phyloP scores from a whole-genome alignment of 2,113 vertebrate species.

The Ptychochromis oligacanthus region DNA sequence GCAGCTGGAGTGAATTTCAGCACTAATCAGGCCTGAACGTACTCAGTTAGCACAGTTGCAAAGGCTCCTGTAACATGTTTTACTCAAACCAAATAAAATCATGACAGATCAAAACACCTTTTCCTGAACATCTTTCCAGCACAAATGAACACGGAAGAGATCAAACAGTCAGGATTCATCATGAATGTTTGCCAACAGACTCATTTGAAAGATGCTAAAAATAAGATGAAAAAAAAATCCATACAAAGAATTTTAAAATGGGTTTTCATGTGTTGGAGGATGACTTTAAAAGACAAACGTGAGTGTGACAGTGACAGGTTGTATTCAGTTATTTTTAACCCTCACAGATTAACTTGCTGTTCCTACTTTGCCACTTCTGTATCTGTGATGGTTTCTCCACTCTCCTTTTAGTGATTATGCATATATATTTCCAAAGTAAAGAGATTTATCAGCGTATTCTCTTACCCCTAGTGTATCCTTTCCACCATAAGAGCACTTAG shows the following conservation, averaged over 20 bases:
- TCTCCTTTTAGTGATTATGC: neutral
- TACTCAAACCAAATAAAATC: neutral
- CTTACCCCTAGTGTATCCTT: neutral
- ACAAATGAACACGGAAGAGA: neutral
- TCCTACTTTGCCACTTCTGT: neutral
- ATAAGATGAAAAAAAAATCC: neutral
- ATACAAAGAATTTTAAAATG: neutral
- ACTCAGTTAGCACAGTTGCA: no score
- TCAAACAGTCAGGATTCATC: neutral
- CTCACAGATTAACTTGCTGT: neutral
- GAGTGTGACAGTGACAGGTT: neutral
- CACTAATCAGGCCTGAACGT: no score
- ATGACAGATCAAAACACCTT: neutral
- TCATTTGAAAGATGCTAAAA: neutral
- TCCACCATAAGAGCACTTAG: neutral
- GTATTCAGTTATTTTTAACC: slow-evolving; percentile 43
- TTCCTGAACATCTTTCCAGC: neutral
- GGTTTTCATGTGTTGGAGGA: neutral
- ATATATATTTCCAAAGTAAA: neutral
- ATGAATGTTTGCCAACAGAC: neutral
- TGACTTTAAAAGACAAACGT: neutral
- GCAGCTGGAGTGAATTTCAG: no score
- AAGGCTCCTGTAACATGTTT: neutral
- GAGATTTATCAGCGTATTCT: neutral
- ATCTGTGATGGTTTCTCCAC: neutral